Evolutionary conservation across 2,113 vertebrate genomes (phyloP), one percentile per base, ranked within the genome.

Genomic region (Amia ocellicauda): DNA sequence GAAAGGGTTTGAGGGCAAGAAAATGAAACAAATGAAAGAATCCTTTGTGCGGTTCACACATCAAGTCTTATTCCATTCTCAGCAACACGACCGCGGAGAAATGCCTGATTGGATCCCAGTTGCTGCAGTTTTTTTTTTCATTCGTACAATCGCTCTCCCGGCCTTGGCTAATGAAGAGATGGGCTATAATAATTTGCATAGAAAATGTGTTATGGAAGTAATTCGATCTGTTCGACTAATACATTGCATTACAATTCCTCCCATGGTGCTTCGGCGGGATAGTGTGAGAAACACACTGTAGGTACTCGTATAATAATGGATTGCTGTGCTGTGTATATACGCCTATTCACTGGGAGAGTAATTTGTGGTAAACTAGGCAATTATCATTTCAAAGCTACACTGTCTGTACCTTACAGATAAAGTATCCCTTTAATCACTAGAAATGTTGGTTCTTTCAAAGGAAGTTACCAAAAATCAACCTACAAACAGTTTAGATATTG

Each of bases 81-180:
- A 60, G 57, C 64, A 66, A 66, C 64, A 66, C 41, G 47, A 49
- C 49, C 64, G 43, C 23, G 16, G 40, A 36, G 29, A 66, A 43
- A 59, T 22, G 47, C n/a, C 49, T 51, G 49, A 66, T 66, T 59
- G 56, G 56, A 4, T 59, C 57, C 16, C 17, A 23, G 47, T 43
- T 65, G 36, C 50, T 13, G 20, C n/a, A 58, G 13, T 14, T 50
- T 45, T 29, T 50, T 65, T 65, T 43, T 65, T 19, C 58, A 45
- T 19, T 41, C 3, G 55, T 54, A 58, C 26, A 58, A 50, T 45
- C 40, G 51, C 41, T 27, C 27, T 28, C n/a, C 52, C 17, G 13
- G 14, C 2, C 28, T 40, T 27, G 42, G 42, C 63, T 31, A 7
- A 4, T n/a, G 11, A 53, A 64, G 41, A 43, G 27, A 17, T 53